These are phyloP conservation scores for Cololabis saira DNA, from an alignment of 2,113 vertebrate species.

Conservation along the genomic window DNA sequence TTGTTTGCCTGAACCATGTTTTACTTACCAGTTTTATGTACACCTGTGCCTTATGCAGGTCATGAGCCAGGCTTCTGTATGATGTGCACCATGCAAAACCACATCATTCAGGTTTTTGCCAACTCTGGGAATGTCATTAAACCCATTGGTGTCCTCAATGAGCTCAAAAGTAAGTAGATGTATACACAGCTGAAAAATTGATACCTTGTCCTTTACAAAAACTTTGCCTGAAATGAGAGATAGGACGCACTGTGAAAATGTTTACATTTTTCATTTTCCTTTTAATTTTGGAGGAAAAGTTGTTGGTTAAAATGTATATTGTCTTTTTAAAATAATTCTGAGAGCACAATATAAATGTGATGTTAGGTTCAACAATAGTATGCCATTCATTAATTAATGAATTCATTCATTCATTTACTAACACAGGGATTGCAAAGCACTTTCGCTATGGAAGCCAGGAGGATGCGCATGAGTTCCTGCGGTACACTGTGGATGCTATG, in stretches of 20 bases:
- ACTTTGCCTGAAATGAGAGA: constrained; percentile 11
- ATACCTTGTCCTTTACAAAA: neutral
- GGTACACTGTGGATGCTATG: constrained; percentile 96
- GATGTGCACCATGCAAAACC: constrained; percentile 98
- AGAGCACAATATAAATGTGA: too few relatives aligned
- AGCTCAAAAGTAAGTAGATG: constrained; percentile 86
- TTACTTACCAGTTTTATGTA: constrained; percentile 3
- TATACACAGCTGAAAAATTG: neutral
- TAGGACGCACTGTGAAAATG: constrained; percentile 39
- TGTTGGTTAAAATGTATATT: neutral
- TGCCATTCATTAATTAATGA: neutral
- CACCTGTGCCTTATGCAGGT: constrained; percentile 78
- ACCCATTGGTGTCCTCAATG: constrained; percentile 91
- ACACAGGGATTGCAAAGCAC: constrained; percentile 92
- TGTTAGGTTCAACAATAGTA: neutral
- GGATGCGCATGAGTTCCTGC: constrained; percentile 96
- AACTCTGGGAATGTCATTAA: constrained; percentile 93
- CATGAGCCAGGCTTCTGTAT: constrained; percentile 94
- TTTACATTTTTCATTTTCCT: constrained; percentile 12
- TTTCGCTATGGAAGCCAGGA: constrained; percentile 96
- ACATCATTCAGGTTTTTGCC: constrained; percentile 91
- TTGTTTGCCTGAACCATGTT: neutral
- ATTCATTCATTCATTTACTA: neutral
- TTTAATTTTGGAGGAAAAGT: constrained; percentile 59
- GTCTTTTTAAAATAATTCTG: too few relatives aligned